Evolutionary conservation across 2,888 invertebrate species (phyloP).

Genomic region (Nymphalis polychloros): DNA sequence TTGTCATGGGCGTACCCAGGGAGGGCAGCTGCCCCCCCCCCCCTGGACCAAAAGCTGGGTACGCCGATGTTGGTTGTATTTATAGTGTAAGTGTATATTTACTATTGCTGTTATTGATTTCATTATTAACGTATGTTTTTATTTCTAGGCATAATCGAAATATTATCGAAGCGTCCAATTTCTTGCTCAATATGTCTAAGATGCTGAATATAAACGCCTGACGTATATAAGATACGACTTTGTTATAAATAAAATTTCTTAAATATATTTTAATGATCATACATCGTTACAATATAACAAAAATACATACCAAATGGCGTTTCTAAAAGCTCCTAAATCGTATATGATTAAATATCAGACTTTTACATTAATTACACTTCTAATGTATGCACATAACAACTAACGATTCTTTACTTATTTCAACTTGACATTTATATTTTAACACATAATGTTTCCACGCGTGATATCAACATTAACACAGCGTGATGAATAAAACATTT

Average conservation of each 20-base stretch:
- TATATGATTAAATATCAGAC: conserved; percentile 45
- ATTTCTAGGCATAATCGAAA: no score
- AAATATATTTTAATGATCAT: neutral
- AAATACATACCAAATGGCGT: conserved; percentile 58
- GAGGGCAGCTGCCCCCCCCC: no score
- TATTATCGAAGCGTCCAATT: no score
- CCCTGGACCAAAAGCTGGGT: no score
- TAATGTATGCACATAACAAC: conserved; percentile 40
- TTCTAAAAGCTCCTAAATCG: conserved; percentile 57
- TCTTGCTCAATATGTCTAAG: no score
- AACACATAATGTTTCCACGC: conserved; percentile 8
- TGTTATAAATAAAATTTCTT: neutral
- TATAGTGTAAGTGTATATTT: no score
- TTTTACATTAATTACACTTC: conserved; percentile 46
- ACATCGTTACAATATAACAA: conserved; percentile 1
- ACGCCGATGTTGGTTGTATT: no score
- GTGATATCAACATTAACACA: neutral
- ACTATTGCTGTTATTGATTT: no score
- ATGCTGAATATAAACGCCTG: no score
- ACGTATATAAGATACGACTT: neutral
- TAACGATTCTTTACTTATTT: conserved; percentile 36
- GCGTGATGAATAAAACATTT: neutral
- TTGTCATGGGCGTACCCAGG: no score
- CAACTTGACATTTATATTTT: conserved; percentile 22
- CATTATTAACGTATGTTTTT: no score